A percentile compares a stretch with the other conserved stretches of the same genome.
These are phyloP conservation scores for Drosophila rhopaloa DNA, from an alignment of 1,140 invertebrate species.

Conservation along the genomic window DNA sequence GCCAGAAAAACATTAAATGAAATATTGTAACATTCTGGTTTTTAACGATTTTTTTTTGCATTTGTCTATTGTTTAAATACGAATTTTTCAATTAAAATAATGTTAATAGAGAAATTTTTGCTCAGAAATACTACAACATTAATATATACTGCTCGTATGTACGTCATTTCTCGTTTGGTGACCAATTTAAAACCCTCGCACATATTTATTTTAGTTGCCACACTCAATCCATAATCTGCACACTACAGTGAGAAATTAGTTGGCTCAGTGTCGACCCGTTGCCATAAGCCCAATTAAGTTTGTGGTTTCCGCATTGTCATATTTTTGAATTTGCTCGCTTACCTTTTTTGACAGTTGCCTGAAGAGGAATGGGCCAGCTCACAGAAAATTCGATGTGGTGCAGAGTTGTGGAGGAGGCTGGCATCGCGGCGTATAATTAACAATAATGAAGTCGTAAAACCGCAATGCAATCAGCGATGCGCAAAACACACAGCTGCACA, in stretches of 20 bases:
- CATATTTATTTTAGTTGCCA: conserved; percentile 8
- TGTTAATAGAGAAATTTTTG: no score
- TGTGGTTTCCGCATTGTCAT: conserved; percentile 37
- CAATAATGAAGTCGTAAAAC: conserved; percentile 83
- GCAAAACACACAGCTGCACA: conserved; percentile 70
- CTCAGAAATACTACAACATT: no score
- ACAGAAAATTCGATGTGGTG: conserved; percentile 6
- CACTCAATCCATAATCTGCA: conserved; percentile 23
- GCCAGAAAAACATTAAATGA: no score
- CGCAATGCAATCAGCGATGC: conserved; percentile 82
- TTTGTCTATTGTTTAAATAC: no score
- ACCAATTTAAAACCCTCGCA: neutral
- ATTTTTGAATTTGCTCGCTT: conserved; percentile 38
- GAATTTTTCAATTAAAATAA: no score
- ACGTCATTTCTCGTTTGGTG: no score
- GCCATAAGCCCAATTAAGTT: conserved; percentile 36
- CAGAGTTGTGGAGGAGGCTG: conserved; percentile 29
- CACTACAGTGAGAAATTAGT: conserved; percentile 23
- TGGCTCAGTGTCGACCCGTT: conserved; percentile 19
- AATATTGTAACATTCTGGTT: no score
- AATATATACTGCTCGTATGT: no score
- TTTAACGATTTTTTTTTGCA: no score
- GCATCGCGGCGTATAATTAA: conserved; percentile 72
- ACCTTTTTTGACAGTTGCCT: conserved; percentile 54
- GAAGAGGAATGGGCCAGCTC: conserved; percentile 15